Conservation (phyloP, 2,888 invertebrate genomes). For the Amiota mariae region DNA sequence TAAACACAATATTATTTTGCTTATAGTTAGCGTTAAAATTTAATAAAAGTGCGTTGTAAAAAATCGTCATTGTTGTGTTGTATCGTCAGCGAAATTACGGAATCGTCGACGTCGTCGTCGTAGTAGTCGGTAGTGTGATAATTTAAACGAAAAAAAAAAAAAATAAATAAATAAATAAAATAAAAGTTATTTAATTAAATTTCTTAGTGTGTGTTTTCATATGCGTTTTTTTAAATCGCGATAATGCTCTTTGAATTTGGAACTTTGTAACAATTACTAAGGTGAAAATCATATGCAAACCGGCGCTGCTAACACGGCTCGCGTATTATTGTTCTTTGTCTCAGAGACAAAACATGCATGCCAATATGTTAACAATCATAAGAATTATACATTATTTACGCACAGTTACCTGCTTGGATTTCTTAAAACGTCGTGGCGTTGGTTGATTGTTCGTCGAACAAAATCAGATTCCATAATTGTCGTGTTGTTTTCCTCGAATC, state of each 20-base stretch:
- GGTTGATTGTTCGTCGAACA: too few relatives aligned
- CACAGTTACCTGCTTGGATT: too few relatives aligned
- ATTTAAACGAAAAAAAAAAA: conserved; percentile 50
- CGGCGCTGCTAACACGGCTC: not conserved
- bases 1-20: conserved; percentile 59
- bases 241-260: too few relatives aligned
- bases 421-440: too few relatives aligned
- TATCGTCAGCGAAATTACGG: conserved; percentile 28
- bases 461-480: too few relatives aligned
- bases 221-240: not conserved
- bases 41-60: conserved; percentile 44
- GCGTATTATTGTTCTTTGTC: not conserved
- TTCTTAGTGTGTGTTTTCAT: conserved; percentile 31
- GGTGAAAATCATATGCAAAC: not conserved
- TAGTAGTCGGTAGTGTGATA: conserved; percentile 36
- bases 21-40: conserved; percentile 53
- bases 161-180: too few relatives aligned
- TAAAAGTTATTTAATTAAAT: too few relatives aligned
- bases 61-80: conserved; percentile 2
- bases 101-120: too few relatives aligned
- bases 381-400: too few relatives aligned
- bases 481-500: too few relatives aligned
- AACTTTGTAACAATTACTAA: too few relatives aligned
- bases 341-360: not conserved
- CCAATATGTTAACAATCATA: not conserved